Evolutionary conservation across 2,888 invertebrate genomes (phyloP).

Genomic region (Ophraella communa): DNA sequence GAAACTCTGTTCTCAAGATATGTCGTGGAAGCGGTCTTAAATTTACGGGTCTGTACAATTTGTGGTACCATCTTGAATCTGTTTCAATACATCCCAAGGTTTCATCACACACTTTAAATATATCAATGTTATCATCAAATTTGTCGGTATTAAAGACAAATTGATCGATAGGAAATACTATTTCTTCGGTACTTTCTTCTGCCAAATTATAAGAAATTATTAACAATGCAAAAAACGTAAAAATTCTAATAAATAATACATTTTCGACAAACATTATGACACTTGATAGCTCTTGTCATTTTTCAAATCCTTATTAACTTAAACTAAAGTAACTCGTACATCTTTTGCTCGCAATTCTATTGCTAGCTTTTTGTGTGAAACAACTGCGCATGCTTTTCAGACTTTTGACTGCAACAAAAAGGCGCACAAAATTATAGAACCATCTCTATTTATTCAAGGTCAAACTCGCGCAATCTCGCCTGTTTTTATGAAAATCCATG

Average conservation of each 20-base stretch:
- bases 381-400: too few species aligned
- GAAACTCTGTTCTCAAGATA: constrained; percentile 57
- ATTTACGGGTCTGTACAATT: constrained; percentile 54
- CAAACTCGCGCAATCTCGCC: too few species aligned
- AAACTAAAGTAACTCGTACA: too few species aligned
- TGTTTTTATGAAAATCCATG: too few species aligned
- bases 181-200: neutral
- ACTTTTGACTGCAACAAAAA: too few species aligned
- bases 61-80: constrained; percentile 56
- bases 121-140: constrained; percentile 17
- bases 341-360: too few species aligned
- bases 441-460: too few species aligned
- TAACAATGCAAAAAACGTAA: neutral
- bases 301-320: too few species aligned
- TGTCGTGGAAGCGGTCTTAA: constrained; percentile 55
- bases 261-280: neutral
- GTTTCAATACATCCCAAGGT: constrained; percentile 57
- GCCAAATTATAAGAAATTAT: neutral
- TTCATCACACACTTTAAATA: constrained; percentile 54
- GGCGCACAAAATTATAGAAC: too few species aligned
- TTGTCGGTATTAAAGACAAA: constrained; percentile 3
- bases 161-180: constrained; percentile 7
- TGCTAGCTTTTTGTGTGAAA: too few species aligned
- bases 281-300: neutral
- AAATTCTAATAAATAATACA: neutral